phyloP scores from a whole-genome alignment of 2,113 vertebrate species.

The Spea multiplicata region DNA sequence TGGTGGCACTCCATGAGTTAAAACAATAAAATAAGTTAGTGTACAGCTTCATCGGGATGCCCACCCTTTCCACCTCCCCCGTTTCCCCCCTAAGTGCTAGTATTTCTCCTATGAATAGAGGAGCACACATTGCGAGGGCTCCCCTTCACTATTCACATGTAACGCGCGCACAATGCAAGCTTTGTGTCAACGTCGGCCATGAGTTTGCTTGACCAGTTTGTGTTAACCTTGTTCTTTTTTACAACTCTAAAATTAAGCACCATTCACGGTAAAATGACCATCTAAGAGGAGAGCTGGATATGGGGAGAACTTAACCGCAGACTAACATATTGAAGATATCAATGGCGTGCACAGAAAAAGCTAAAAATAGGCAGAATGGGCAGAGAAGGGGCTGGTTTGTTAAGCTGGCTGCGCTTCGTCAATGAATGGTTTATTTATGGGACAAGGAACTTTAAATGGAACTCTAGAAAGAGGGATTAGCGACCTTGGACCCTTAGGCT shows the following conservation, averaged over 20 bases:
- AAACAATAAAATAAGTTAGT: no score
- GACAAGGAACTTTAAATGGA: background rate
- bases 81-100: background rate
- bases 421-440: background rate
- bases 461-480: no score
- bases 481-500: no score
- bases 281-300: conserved; percentile 54
- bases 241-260: conserved; percentile 54
- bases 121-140: background rate
- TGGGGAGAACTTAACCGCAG: conserved; percentile 59
- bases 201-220: conserved; percentile 49
- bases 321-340: conserved; percentile 60
- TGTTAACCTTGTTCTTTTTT: conserved; percentile 44
- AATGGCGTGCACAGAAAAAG: conserved; percentile 53
- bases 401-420: background rate
- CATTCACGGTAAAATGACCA: conserved; percentile 61
- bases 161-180: conserved; percentile 46
- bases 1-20: no score
- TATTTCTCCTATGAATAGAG: background rate
- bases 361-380: conserved; percentile 62
- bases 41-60: no score
- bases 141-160: background rate
- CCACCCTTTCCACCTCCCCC: background rate
- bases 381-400: conserved; percentile 52
- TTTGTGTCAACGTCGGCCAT: conserved; percentile 39